Conservation (phyloP, 2,888 invertebrate species). For the Stictocephala bisonia region DNA sequence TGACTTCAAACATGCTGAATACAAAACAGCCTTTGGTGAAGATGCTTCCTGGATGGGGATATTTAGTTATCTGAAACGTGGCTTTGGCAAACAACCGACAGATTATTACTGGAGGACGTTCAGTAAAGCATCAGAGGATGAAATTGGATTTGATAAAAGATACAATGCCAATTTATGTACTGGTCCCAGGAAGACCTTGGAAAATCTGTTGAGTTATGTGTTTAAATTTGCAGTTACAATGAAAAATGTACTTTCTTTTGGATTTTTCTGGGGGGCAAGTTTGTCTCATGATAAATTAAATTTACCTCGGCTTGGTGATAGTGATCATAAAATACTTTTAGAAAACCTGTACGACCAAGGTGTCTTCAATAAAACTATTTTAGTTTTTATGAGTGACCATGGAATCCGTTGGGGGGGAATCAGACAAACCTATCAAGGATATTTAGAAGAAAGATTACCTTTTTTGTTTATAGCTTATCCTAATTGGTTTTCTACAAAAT, state of each 20-base stretch:
- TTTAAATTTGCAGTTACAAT: slow-evolving; percentile 73
- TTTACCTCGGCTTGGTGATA: slow-evolving; percentile 80
- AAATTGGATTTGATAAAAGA: slow-evolving; percentile 74
- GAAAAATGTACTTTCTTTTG: slow-evolving; percentile 75
- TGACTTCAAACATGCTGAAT: slow-evolving; percentile 77
- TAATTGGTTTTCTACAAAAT: slow-evolving; percentile 73
- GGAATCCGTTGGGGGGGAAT: slow-evolving; percentile 90
- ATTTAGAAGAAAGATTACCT: slow-evolving; percentile 89
- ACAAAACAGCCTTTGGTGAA: slow-evolving; percentile 84
- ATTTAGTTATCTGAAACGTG: slow-evolving; percentile 82
- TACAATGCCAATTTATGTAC: slow-evolving; percentile 77
- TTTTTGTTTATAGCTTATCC: slow-evolving; percentile 79
- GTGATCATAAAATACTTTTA: slow-evolving; percentile 71
- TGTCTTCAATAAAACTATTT: slow-evolving; percentile 74
- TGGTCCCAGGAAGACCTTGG: slow-evolving; percentile 75
- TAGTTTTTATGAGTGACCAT: slow-evolving; percentile 87
- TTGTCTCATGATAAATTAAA: slow-evolving; percentile 88
- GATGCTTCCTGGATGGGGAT: slow-evolving; percentile 82
- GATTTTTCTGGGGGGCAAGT: slow-evolving; percentile 86
- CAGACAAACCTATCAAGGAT: slow-evolving; percentile 84
- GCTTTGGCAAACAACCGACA: slow-evolving; percentile 83
- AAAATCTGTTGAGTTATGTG: slow-evolving; percentile 79
- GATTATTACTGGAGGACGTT: slow-evolving; percentile 87
- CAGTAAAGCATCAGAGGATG: slow-evolving; percentile 74
- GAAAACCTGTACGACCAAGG: slow-evolving; percentile 67